Conservation (phyloP, 2,888 invertebrate species). For the Eristalis pertinax region DNA sequence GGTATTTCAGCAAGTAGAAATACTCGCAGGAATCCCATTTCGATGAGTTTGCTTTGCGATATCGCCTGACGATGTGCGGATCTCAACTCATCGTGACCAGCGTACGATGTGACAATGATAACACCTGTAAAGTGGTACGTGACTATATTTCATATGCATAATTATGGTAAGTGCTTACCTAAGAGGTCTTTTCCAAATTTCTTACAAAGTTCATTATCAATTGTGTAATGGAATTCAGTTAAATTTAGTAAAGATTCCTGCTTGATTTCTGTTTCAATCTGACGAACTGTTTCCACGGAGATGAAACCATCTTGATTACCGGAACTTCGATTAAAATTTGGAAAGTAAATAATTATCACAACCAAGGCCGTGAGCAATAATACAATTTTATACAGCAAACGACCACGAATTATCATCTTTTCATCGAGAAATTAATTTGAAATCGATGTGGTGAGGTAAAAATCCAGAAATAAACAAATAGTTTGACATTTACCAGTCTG, state of each 20-base stretch:
- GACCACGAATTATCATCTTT: slow-evolving; percentile 79
- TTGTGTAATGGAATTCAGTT: slow-evolving; percentile 76
- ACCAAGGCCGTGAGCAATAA: slow-evolving; percentile 74
- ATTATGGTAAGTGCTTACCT: slow-evolving; percentile 73
- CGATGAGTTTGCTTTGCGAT: slow-evolving; percentile 83
- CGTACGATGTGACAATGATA: slow-evolving; percentile 89
- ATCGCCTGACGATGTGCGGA: slow-evolving; percentile 88
- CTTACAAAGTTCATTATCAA: slow-evolving; percentile 76
- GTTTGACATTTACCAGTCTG: slow-evolving; percentile 35
- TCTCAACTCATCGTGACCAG: slow-evolving; percentile 87
- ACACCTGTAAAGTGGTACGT: slow-evolving; percentile 74
- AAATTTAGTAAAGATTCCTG: slow-evolving; percentile 76
- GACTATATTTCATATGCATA: not conserved
- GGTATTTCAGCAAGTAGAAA: slow-evolving; percentile 87
- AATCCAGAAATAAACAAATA: slow-evolving; percentile 57
- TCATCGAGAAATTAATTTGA: slow-evolving; percentile 29
- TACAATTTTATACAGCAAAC: slow-evolving; percentile 75
- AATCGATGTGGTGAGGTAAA: slow-evolving; percentile 10
- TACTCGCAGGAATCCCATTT: slow-evolving; percentile 85
- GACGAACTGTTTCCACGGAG: slow-evolving; percentile 58
- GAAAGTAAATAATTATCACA: slow-evolving; percentile 76
- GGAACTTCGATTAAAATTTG: slow-evolving; percentile 74
- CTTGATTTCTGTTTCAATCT: slow-evolving; percentile 49
- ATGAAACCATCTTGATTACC: slow-evolving; percentile 76
- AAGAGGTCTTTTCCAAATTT: slow-evolving; percentile 76